Evolutionary conservation across 2,797 vertebrate species (phyloP).

Genomic region (Darevskia nairensis): DNA sequence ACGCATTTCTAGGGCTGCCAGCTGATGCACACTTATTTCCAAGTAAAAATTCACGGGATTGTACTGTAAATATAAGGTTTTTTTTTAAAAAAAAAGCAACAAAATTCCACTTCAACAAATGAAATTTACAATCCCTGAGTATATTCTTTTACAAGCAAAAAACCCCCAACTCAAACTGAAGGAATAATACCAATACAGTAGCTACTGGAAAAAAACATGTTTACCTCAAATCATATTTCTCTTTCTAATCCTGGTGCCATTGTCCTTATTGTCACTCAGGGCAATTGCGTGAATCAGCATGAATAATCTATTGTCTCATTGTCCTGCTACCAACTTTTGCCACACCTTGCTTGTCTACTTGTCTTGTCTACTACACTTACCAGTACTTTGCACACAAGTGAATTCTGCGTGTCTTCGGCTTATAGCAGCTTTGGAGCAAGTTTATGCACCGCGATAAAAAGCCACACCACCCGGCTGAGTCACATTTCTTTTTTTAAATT

Average conservation of each 20-base stretch:
- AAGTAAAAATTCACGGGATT: background rate
- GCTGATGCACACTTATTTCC: background rate
- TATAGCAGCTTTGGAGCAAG: background rate
- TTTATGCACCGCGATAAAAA: background rate
- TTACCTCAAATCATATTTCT: background rate
- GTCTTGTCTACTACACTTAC: background rate
- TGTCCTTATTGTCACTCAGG: background rate
- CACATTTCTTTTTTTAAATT: background rate
- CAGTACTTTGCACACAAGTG: background rate
- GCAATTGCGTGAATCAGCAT: too few species aligned
- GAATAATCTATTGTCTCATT: background rate
- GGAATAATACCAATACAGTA: background rate
- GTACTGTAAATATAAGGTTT: background rate
- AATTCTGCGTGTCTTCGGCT: background rate
- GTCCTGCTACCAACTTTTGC: too few species aligned
- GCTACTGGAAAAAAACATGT: background rate
- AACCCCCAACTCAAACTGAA: background rate
- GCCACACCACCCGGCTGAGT: background rate
- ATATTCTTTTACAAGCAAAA: background rate
- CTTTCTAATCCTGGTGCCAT: background rate
- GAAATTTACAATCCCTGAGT: background rate
- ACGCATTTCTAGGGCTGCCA: constrained; percentile 17
- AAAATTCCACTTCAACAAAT: background rate
- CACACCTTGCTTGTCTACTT: background rate
- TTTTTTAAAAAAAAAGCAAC: background rate